These are phyloP conservation scores for Agrochola lychnidis DNA, from an alignment of 2,888 invertebrate species.

Conservation along the genomic window DNA sequence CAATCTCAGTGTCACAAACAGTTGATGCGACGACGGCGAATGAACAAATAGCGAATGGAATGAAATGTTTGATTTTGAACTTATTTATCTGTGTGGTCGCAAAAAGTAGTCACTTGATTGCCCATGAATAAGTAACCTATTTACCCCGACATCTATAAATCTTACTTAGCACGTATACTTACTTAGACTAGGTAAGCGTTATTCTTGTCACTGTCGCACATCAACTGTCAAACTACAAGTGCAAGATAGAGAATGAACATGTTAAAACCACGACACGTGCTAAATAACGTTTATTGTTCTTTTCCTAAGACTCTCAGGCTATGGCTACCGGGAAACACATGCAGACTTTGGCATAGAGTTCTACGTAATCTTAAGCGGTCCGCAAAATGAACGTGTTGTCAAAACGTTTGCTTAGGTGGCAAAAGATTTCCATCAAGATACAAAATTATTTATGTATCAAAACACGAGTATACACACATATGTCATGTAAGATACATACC, in stretches of 20 bases:
- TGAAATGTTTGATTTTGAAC: neutral
- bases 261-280: neutral
- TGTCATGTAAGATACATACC: too few species aligned
- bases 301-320: too few species aligned
- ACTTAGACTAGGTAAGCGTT: neutral
- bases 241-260: neutral
- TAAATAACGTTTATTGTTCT: neutral
- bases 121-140: neutral
- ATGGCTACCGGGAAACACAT: neutral
- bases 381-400: neutral
- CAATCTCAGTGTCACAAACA: too few species aligned
- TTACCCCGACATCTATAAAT: neutral
- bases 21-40: too few species aligned
- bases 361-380: neutral
- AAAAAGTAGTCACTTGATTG: neutral
- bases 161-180: too few species aligned
- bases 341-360: neutral
- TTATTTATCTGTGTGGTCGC: neutral
- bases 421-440: too few species aligned
- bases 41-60: too few species aligned
- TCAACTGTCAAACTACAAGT: neutral
- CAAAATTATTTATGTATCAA: neutral
- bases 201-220: too few species aligned
- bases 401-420: neutral
- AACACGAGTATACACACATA: neutral